phyloP scores from a whole-genome alignment of 2,888 invertebrate genomes.

The Aspidapion aeneum region DNA sequence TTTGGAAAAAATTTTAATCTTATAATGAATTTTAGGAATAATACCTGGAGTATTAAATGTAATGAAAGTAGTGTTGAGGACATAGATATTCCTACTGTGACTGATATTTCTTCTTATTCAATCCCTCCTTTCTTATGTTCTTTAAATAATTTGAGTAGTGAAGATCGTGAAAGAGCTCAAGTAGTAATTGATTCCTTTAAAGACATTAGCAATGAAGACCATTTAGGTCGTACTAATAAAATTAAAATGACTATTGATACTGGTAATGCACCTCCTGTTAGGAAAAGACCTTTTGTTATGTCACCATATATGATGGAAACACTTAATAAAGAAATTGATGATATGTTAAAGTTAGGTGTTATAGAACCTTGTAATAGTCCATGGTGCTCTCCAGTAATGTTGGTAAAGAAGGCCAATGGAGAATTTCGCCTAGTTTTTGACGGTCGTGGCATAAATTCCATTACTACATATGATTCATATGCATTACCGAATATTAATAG shows the following conservation, averaged over 20 bases:
- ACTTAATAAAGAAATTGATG: background rate
- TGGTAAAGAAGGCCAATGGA: background rate
- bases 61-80: background rate
- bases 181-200: constrained; percentile 14
- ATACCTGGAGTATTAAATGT: background rate
- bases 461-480: constrained; percentile 19
- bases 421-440: background rate
- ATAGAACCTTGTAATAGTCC: background rate
- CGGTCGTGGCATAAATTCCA: constrained; percentile 6
- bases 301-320: background rate
- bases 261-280: background rate
- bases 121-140: no score
- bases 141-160: no score
- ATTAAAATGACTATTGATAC: background rate
- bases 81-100: no score
- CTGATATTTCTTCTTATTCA: no score
- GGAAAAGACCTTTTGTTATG: background rate
- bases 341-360: background rate
- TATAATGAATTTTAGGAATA: background rate
- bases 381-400: background rate
- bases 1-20: background rate
- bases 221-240: background rate
- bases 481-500: no score
- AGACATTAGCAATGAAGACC: background rate
- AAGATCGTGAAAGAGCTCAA: background rate